Evolutionary conservation across 2,797 vertebrate genomes (phyloP).

Genomic region (Tangara arthus): DNA sequence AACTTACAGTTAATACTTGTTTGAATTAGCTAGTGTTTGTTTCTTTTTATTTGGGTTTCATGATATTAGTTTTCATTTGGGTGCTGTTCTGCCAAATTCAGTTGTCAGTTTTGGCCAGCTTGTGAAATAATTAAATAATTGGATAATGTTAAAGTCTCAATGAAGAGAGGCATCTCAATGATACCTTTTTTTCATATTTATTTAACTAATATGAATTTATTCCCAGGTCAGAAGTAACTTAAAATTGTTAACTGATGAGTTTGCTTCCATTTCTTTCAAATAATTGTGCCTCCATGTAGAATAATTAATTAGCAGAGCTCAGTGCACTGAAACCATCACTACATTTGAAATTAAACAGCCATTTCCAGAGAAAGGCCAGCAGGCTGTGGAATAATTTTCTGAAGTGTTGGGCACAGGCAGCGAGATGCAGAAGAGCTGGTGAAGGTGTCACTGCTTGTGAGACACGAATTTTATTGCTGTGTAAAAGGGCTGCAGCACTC

Average conservation of each 20-base stretch:
- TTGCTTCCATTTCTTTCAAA: background rate
- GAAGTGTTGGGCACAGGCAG: background rate
- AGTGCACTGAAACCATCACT: background rate
- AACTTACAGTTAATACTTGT: background rate
- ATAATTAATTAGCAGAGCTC: background rate
- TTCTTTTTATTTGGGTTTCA: background rate
- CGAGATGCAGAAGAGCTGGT: background rate
- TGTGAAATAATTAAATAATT: background rate
- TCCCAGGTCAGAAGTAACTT: background rate
- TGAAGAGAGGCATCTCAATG: background rate
- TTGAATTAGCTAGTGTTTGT: background rate
- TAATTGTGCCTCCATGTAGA: background rate
- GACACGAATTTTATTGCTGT: background rate
- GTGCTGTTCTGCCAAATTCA: background rate
- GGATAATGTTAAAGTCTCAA: background rate
- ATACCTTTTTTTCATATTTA: background rate
- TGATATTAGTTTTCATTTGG: background rate
- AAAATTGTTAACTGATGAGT: background rate
- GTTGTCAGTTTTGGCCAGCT: background rate
- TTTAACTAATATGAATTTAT: background rate
- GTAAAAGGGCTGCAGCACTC: background rate
- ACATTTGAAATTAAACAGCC: background rate
- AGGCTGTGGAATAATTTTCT: background rate
- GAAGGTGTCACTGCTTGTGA: background rate
- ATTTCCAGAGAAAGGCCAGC: background rate